Conservation (phyloP, 2,113 vertebrate genomes). For the Cheirogaleus medius region DNA sequence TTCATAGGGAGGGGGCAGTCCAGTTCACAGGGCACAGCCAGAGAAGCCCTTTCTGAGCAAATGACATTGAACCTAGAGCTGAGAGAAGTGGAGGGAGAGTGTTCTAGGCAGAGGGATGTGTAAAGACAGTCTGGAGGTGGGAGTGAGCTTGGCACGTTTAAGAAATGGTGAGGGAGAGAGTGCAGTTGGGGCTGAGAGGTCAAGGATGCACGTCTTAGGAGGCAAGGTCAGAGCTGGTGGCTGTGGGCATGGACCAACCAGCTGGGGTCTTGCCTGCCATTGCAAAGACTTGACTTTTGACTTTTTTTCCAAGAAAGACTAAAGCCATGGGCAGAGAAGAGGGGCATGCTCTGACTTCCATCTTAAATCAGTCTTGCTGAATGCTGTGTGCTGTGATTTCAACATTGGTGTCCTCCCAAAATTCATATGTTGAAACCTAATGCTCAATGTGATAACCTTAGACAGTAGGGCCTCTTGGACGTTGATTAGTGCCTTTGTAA, state of each 20-base stretch:
- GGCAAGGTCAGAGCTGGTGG: neutral
- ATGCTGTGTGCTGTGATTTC: neutral
- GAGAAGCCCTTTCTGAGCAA: too few relatives aligned
- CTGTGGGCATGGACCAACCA: accelerated
- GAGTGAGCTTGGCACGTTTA: neutral
- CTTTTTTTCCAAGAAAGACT: neutral
- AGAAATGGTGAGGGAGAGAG: accelerated
- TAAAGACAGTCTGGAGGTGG: neutral
- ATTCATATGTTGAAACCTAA: neutral
- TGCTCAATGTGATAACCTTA: too few relatives aligned
- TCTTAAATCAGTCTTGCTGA: neutral
- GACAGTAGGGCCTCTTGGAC: neutral
- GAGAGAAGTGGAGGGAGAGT: neutral
- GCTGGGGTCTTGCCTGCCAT: too few relatives aligned
- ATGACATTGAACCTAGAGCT: neutral
- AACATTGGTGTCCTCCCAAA: too few relatives aligned
- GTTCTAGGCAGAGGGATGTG: neutral
- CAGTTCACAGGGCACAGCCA: neutral
- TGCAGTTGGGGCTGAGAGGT: accelerated
- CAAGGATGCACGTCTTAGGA: accelerated
- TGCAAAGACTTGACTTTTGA: neutral
- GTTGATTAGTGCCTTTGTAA: neutral
- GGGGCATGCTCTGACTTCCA: neutral
- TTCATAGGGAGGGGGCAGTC: neutral
- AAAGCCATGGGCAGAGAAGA: neutral